Evolutionary conservation across 1,140 invertebrate genomes (phyloP).

Genomic region (Thaumatotibia leucotreta): DNA sequence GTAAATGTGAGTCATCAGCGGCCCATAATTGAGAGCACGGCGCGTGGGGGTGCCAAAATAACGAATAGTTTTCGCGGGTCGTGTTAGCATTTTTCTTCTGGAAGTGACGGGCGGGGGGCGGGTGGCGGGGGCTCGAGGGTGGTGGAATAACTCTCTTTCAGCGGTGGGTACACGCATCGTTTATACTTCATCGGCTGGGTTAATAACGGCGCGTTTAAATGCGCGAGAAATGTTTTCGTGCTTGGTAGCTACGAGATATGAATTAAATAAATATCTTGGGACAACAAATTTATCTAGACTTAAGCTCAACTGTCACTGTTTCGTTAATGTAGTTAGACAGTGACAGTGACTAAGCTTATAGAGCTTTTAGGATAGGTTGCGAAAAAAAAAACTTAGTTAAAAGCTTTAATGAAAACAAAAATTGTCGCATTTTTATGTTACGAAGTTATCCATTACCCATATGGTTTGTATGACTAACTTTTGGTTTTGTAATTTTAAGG

Average conservation of each 20-base stretch:
- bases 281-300: no score
- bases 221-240: neutral
- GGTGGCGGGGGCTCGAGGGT: slow-evolving; percentile 21
- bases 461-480: no score
- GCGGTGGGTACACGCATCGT: slow-evolving; percentile 62
- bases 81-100: slow-evolving; percentile 76
- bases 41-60: slow-evolving; percentile 69
- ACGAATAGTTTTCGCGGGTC: slow-evolving; percentile 74
- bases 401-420: no score
- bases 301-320: no score
- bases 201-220: slow-evolving; percentile 46
- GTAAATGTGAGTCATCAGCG: slow-evolving; percentile 24
- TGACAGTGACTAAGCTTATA: no score
- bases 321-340: no score
- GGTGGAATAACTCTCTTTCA: slow-evolving; percentile 52
- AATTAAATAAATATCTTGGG: no score
- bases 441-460: no score
- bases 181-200: slow-evolving; percentile 70
- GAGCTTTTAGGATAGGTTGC: no score
- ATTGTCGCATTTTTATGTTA: no score
- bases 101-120: slow-evolving; percentile 54
- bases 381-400: no score
- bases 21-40: slow-evolving; percentile 55
- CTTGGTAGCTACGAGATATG: neutral
- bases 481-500: no score